Evolutionary conservation across 2,888 invertebrate species (phyloP), one percentile per base, ranked within the genome.

Genomic region (Cynaeus angustus): DNA sequence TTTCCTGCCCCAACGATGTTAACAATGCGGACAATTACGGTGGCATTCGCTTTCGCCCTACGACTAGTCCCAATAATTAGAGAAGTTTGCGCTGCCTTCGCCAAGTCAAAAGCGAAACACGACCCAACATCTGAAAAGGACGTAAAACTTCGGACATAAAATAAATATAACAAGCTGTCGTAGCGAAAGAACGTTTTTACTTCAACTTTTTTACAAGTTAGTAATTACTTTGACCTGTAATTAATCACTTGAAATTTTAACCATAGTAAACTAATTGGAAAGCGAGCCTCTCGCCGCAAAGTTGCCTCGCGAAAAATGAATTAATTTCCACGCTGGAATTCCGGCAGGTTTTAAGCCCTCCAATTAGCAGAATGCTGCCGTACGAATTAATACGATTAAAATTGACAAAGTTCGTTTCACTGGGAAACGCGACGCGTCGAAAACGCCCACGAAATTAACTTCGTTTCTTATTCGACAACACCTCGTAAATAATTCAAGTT

Each of bases 201-300:
- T 46, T 12, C 41, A 43, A 69, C 67, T 75, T 77, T 21, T 76
- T 75, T 76, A 72, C 72, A 70, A 72, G 74, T 70, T 73, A 62
- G 74, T 74, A 77, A 76, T 77, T 77, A 78, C 75, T 76, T 75
- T 69, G 73, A 71, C 72, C 73, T 72, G 75, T 74, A 76, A 78
- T 78, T 78, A 78, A 77, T 78, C 75, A 75, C 74, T 74, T 71
- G 58, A 72, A 76, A 76, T 78, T 76, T 76, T 72, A 76, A 74
- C 73, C 73, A 68, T 68, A 71, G 70, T 62, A 62, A 71, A 76
- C 76, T 77, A 76, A 76, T 76, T 77, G 75, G 72, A 75, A 74
- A 74, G 72, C 71, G 66, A 74, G 68, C 66, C 16, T 33, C 26
- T 21, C 46, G 37, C 55, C 56, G 41, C 58, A 61, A 61, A 75